Base-by-base conservation (phyloP, 2,888 invertebrate species). In the Sinodicranocentrus sp. region DNA sequence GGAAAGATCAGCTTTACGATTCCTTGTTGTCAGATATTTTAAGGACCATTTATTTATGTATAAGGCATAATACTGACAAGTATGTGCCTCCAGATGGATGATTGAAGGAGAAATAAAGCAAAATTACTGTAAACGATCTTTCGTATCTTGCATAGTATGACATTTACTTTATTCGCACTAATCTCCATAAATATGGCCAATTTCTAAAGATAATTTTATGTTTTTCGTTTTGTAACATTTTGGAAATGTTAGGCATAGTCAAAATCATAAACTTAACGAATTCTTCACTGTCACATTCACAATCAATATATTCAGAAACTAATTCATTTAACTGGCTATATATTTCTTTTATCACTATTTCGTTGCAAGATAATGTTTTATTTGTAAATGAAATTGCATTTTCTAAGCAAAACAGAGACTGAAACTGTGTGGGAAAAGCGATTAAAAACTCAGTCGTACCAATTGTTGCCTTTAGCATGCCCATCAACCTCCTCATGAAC, bases 41-140 rank as follows among this genome's bases (percentile, higher is more conserved):
- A 72, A 65, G 71, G 59, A 48, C 19, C 59, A 80, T 65, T 72
- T 65, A 80, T 80, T 80, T 80, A 72, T 72, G 65, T 72, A 72
- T 72, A 65, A 63, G n/a, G n/a, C n/a, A n/a, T n/a, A n/a, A n/a
- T n/a, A n/a, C n/a, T n/a, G n/a, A n/a, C n/a, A n/a, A n/a, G 28
- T 39, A 19, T n/a, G 48, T n/a, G 44, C 33, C 33, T 65, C 5
- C 21, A 77, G 39, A 28, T 72, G 72, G 54, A 63, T 80, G 67
- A 65, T 17, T 52, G 54, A 79, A 57, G 65, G 48, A 72, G 67
- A 57, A 67, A 71, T 65, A 80, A 80, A 79, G 23, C n/a, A 70
- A 59, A 59, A 43, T 19, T 67, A n/a, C n/a, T n/a, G n/a, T n/a
- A 67, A 67, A 43, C 8, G 19, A 1, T 43, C 6, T 10, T 15